These are phyloP conservation scores for Trissoscelio sp. DNA, from an alignment of 2,888 invertebrate genomes.

Conservation along the genomic window DNA sequence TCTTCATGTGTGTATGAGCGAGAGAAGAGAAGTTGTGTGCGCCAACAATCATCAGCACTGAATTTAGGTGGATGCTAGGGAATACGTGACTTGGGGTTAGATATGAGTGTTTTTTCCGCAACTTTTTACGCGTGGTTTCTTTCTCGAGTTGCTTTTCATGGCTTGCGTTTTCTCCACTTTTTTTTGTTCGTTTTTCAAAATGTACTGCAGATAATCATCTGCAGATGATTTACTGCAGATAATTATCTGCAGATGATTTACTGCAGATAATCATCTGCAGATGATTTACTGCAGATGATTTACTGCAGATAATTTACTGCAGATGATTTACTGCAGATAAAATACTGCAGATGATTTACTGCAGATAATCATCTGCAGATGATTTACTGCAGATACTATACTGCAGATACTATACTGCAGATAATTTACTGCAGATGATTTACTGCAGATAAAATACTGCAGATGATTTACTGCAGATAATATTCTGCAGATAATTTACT, in stretches of 20 bases:
- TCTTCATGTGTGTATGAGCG: conserved; percentile 42
- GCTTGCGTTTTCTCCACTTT: conserved; percentile 3
- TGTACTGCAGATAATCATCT: background rate
- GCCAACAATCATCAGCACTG: conserved; percentile 71
- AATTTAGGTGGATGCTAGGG: conserved; percentile 58
- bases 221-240: background rate
- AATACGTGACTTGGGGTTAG: conserved; percentile 57
- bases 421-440: no score
- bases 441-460: no score
- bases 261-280: background rate
- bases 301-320: no score
- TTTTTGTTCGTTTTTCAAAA: background rate
- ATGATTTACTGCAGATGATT: no score
- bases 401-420: no score
- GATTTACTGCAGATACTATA: background rate
- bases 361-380: background rate
- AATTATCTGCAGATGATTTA: background rate
- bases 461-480: no score
- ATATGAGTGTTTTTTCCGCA: conserved; percentile 57
- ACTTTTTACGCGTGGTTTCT: conserved; percentile 56
- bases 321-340: no score
- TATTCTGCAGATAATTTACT: no score
- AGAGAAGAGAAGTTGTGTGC: conserved; percentile 40
- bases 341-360: background rate
- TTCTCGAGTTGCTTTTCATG: conserved; percentile 42